Evolutionary conservation across 2,797 vertebrate species (phyloP).

Genomic region (Pristis pectinata): DNA sequence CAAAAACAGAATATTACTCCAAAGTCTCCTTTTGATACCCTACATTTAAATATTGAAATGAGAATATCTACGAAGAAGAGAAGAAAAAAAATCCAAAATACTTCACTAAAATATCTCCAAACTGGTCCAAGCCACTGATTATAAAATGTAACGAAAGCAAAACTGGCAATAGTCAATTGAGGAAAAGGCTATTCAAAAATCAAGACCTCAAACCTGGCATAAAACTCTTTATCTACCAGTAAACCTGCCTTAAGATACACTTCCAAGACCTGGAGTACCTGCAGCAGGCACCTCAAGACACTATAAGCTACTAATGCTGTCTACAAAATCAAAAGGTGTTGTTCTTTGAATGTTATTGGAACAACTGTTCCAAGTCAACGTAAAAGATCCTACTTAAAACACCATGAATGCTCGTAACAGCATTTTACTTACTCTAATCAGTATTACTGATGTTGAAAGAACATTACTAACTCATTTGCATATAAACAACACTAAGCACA

Average conservation of each 20-base stretch:
- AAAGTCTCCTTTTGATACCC: slow-evolving; percentile 38
- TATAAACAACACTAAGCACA: background rate
- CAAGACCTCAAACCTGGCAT: too few species aligned
- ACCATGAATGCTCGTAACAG: too few species aligned
- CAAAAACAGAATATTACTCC: slow-evolving; percentile 36
- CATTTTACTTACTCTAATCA: too few species aligned
- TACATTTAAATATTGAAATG: slow-evolving; percentile 45
- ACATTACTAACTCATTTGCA: background rate
- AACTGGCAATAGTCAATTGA: background rate
- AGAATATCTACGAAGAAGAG: slow-evolving; percentile 45
- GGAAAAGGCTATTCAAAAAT: too few species aligned
- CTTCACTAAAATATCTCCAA: background rate
- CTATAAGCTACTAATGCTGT: too few species aligned
- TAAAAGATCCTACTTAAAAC: background rate
- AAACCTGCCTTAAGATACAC: too few species aligned
- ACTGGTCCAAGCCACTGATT: slow-evolving; percentile 37
- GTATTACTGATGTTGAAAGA: background rate
- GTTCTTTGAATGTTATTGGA: background rate
- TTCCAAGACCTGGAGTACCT: too few species aligned
- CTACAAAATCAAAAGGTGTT: background rate
- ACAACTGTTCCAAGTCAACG: background rate
- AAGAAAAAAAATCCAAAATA: background rate
- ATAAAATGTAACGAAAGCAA: background rate
- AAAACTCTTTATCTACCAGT: too few species aligned
- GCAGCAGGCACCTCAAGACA: too few species aligned